phyloP scores from a whole-genome alignment of 2,797 vertebrate genomes.

The Anguilla megastoma region DNA sequence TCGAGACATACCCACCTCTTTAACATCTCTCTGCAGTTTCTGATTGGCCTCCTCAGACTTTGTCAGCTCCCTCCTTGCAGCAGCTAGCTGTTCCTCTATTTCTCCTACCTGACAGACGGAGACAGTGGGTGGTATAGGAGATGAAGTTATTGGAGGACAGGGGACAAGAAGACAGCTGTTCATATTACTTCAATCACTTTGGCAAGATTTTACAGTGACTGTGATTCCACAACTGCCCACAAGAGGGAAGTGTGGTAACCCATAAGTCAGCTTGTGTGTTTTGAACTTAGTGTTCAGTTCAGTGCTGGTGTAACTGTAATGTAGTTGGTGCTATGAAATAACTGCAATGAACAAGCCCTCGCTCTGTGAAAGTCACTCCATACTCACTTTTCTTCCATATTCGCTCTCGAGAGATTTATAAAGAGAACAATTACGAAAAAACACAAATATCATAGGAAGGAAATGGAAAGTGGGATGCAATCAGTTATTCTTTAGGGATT shows the following conservation, averaged over 20 bases:
- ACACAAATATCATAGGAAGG: too few relatives aligned
- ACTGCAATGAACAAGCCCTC: neutral
- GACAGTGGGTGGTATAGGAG: neutral
- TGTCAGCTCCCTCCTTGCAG: conserved; percentile 83
- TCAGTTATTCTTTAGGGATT: neutral
- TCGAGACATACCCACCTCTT: conserved; percentile 74
- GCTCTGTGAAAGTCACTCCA: neutral
- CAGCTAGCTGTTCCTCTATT: conserved; percentile 88
- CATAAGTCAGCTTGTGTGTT: neutral
- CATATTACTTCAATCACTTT: neutral
- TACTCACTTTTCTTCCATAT: neutral
- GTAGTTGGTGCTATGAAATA: neutral
- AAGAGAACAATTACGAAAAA: too few relatives aligned
- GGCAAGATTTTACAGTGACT: conserved; percentile 30
- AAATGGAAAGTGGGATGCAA: neutral
- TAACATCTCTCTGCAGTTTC: conserved; percentile 88
- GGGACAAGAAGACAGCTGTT: neutral
- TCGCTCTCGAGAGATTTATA: too few relatives aligned
- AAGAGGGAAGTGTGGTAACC: conserved; percentile 54
- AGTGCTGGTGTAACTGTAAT: neutral
- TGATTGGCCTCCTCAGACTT: conserved; percentile 86
- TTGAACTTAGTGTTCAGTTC: neutral
- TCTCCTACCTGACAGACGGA: conserved; percentile 77
- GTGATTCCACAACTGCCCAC: conserved; percentile 55
- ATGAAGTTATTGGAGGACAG: neutral